Base-by-base conservation (phyloP, 2,888 invertebrate genomes). In the Pandemis heparana region DNA sequence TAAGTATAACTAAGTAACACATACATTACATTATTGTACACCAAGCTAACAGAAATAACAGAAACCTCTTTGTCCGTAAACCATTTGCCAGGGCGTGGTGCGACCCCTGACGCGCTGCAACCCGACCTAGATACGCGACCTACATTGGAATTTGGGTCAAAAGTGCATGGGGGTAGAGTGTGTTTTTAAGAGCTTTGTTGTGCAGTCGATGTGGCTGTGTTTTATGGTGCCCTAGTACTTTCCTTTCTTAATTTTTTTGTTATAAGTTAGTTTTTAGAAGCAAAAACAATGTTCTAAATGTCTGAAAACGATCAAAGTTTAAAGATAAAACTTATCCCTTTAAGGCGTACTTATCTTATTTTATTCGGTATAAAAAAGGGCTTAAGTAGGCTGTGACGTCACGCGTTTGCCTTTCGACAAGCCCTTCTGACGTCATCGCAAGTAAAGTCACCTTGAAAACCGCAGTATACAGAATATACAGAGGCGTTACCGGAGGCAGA, bases 81-180 rank as follows among this genome's bases (percentile, higher is more conserved):
- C 61, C 61, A 8, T 32, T 32, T 41, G 23, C n/a, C 60, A 23
- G 63, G 63, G 63, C 46, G 63, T 63, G 63, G 63, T 43, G 23
- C 18, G 63, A 41, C 46, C 63, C 63, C 46, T 46, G 63, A 63
- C 63, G 46, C 23, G 43, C 16, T 61, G 63, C 63, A 63, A 1
- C 56, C 43, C 23, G 63, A 46, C 63, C 63, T 46, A 63, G 63
- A 12, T 63, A 1, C 32, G 63, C 32, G 63, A 63, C 63, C 63
- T 63, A 63, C 63, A 23, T 63, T 10, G 23, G 63, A 7, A 63
- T 46, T 63, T 46, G 63, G 63, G 63, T n/a, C 63, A 41, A 63
- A 63, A 63, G 63, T 63, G 63, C 63, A 63, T 46, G 46, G 32
- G 18, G 23, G 18, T 62, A 41, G 23, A 56, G 56, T 56, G 56